Base-by-base conservation (phyloP, 1,140 invertebrate genomes). In the Drosophila asahinai region DNA sequence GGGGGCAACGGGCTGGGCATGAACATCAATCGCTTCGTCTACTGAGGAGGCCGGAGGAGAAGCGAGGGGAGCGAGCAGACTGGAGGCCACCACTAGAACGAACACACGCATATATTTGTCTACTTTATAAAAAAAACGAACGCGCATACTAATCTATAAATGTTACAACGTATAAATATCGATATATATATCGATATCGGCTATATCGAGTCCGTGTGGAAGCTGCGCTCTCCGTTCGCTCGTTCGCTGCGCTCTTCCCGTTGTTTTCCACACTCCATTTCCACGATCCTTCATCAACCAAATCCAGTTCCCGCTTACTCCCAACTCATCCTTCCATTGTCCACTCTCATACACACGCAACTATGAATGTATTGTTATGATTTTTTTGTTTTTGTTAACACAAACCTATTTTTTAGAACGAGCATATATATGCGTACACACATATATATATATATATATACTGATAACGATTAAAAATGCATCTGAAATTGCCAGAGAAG, bases 21-120 rank as follows among this genome's bases (percentile, higher is more conserved):
- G 72, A 91, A 91, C 63, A 60, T 90, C 17, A 93, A 93, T 82
- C 82, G 92, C n/a, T 93, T 93, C 58, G 87, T 93, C 8, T 90
- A 75, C 55, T 90, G 77, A 89, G 68, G 33, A 27, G 40, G 6
- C 11, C 22, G 22, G 22, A n/a, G 40, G 8, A 19, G 4, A 14
- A 58, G 51, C 49, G 22, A 52, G 11, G 60, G 33, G 19, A 54
- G 22, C 62, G 60, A 62, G 66, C 54, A 59, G 59, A 48, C 48
- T 43, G 55, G 38, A 68, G 54, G 59, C 47, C 42, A 77, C 47
- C 42, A 77, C 40, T 49, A 62, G 51, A 74, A 43, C 22, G 22
- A 25, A 25, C 59, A 55, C 33, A 55, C 33, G 14, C 58, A 74
- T 66, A 67, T 68, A 54, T 61, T 71, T 58, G 70, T 65, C 59